phyloP scores from a whole-genome alignment of 92 coral and sea anemone species.

The Parazoanthus darwini region DNA sequence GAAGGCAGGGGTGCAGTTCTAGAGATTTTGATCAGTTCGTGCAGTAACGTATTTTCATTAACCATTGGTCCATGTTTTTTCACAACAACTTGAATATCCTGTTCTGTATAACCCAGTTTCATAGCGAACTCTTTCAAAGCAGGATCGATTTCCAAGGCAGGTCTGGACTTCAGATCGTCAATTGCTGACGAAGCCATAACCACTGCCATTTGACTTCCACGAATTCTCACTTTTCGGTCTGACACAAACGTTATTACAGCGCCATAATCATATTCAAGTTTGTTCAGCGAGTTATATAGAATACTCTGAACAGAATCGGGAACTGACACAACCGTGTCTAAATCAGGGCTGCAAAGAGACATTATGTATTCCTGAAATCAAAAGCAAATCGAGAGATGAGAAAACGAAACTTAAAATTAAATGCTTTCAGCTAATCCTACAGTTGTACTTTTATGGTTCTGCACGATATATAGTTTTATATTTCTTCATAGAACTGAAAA shows the following conservation, averaged over 20 bases:
- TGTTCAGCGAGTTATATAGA: constrained; percentile 23
- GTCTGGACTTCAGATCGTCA: constrained; percentile 34
- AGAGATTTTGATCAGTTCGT: constrained; percentile 76
- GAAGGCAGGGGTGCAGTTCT: neutral
- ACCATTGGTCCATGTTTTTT: constrained; percentile 81
- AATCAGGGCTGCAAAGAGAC: constrained; percentile 51
- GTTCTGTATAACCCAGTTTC: constrained; percentile 79
- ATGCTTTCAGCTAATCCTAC: neutral
- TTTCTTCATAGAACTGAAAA: neutral
- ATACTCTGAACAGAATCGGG: constrained; percentile 3
- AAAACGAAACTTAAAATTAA: neutral
- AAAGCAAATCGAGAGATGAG: neutral
- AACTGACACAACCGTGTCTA: constrained; percentile 13
- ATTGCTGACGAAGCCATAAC: constrained; percentile 41
- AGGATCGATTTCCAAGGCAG: constrained; percentile 32
- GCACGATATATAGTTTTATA: neutral
- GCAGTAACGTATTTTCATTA: constrained; percentile 72
- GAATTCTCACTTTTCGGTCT: constrained; percentile 30
- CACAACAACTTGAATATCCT: constrained; percentile 74
- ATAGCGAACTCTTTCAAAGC: constrained; percentile 80
- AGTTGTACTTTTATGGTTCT: neutral
- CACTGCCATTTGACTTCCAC: constrained; percentile 44
- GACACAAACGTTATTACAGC: constrained; percentile 42
- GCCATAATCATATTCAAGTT: constrained; percentile 35
- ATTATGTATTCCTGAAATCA: constrained; percentile 52